Base-by-base conservation (phyloP, 2,888 invertebrate genomes). In the Parthenolecanium corni region DNA sequence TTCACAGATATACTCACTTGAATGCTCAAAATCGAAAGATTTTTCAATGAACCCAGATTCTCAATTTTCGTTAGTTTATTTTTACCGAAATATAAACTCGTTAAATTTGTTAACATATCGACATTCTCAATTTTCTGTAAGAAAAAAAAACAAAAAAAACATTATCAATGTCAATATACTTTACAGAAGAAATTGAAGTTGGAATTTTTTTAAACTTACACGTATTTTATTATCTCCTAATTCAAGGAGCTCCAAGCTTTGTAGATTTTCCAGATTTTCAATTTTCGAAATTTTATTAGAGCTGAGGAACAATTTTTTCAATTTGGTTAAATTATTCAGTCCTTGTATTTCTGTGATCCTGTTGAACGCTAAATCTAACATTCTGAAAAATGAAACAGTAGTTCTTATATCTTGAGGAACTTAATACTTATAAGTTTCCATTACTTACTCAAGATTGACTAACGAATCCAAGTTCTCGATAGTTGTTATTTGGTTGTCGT, bases 281-380 rank as follows among this genome's bases (percentile, higher is more conserved):
- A 97, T 93, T 72, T 84, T 83, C 0, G 77, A 73, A 31, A 97
- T 86, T 76, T 86, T 90, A 74, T 97, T 97, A 4, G 93, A 88
- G 64, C 91, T 88, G 38, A 97, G 76, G 73, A 82, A 97, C 3
- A 97, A 74, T 71, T 89, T 93, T 70, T 85, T 80, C 65, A 97
- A 73, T 57, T 87, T 89, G 3, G 74, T 69, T 67, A 96, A 75
- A 61, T 81, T 81, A 1, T 84, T 82, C 66, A 97, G 74, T 57
- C 91, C 91, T 70, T 86, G 82, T 63, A 97, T 89, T 72, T 87
- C 85, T 68, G 82, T 84, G 46, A 97, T 82, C 64, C 95, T 83
- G 75, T 98, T 98, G 74, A 95, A 97, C 3, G 97, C 96, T 47
- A 99, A 74, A 75, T 99, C 98, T 66, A 98, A 76, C 66, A 86